These are phyloP conservation scores for Amphiprion ocellaris DNA, from an alignment of 2,113 vertebrate genomes.

Conservation along the genomic window DNA sequence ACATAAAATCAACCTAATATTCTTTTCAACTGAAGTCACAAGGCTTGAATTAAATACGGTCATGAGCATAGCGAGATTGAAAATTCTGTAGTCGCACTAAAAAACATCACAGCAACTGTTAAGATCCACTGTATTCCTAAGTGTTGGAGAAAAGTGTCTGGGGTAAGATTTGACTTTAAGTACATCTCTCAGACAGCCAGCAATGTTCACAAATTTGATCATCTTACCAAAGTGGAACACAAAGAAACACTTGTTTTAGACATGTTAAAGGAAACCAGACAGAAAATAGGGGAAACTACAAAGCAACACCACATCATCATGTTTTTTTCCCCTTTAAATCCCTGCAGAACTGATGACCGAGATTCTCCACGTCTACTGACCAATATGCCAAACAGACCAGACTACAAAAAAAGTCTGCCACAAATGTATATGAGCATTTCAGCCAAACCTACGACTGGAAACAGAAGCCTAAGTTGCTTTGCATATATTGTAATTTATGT, in stretches of 20 bases:
- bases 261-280: not conserved
- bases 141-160: not conserved
- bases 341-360: not conserved
- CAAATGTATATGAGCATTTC: not conserved
- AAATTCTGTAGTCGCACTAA: not conserved
- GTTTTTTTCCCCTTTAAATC: not conserved
- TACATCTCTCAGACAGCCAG: not conserved
- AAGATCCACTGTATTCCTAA: not conserved
- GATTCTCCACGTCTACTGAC: not conserved
- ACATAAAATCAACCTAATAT: constrained; percentile 40
- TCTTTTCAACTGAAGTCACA: constrained; percentile 45
- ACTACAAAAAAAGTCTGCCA: not conserved
- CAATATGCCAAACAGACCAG: not conserved
- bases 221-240: not conserved
- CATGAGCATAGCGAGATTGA: constrained; percentile 21
- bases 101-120: not conserved
- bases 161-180: not conserved
- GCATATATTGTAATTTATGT: too few relatives aligned
- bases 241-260: not conserved
- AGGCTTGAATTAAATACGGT: constrained; percentile 44
- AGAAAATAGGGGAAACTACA: not conserved
- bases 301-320: not conserved
- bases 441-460: not conserved
- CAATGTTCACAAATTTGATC: constrained; percentile 8
- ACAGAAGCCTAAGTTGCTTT: not conserved